phyloP scores from a whole-genome alignment of 1,140 invertebrate species.

The Heliothis subflexa region DNA sequence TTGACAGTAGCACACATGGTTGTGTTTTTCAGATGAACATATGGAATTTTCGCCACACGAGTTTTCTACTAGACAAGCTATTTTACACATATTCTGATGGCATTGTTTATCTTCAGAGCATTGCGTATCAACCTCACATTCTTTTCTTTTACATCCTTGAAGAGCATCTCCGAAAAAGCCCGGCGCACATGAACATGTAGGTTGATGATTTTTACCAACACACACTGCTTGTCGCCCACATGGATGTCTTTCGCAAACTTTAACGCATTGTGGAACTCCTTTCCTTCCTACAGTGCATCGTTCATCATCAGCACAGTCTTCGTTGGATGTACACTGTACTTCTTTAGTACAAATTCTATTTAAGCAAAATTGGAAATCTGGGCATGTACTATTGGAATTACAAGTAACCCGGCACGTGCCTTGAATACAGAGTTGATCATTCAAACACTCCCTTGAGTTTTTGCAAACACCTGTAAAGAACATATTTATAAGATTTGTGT shows the following conservation, averaged over 20 bases:
- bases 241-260: conserved; percentile 90
- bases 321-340: conserved; percentile 89
- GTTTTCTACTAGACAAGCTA: conserved; percentile 93
- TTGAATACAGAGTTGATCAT: conserved; percentile 93
- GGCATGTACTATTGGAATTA: conserved; percentile 91
- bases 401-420: conserved; percentile 93
- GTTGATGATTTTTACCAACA: conserved; percentile 89
- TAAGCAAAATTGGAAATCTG: conserved; percentile 92
- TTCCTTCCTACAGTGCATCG: conserved; percentile 85
- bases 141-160: conserved; percentile 91
- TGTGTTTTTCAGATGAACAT: conserved; percentile 93
- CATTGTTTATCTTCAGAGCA: conserved; percentile 94
- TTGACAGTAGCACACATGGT: conserved; percentile 92
- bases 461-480: conserved; percentile 88
- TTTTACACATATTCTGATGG: conserved; percentile 92
- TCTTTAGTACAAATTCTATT: conserved; percentile 94
- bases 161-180: conserved; percentile 93
- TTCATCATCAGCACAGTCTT: conserved; percentile 89
- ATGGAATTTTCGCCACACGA: conserved; percentile 94
- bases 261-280: conserved; percentile 91
- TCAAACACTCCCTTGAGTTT: conserved; percentile 92
- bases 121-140: conserved; percentile 90
- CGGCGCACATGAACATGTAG: conserved; percentile 91
- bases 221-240: conserved; percentile 95
- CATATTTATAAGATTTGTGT: not conserved